These are phyloP conservation scores for Clostera curtula DNA, from an alignment of 2,888 invertebrate genomes.

Conservation along the genomic window DNA sequence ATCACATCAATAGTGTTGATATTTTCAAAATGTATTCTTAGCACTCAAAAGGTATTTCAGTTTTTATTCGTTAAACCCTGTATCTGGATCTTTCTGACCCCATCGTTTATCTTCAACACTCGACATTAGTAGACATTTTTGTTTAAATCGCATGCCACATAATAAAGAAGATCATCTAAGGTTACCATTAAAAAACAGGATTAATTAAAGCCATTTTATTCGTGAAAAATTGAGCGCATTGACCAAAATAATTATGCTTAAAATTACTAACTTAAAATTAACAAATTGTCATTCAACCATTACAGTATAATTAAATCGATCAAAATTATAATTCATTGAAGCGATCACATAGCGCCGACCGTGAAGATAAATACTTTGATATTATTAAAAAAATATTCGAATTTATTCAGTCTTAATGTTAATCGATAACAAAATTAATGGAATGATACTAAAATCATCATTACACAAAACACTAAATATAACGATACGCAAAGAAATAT, in stretches of 20 bases:
- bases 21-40: no score
- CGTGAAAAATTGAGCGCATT: conserved; percentile 69
- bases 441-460: conserved; percentile 20
- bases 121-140: no score
- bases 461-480: conserved; percentile 4
- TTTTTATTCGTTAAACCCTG: no score
- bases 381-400: conserved; percentile 23
- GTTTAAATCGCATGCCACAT: no score
- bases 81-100: no score
- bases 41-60: no score
- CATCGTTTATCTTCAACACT: no score
- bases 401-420: conserved; percentile 28
- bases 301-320: conserved; percentile 20
- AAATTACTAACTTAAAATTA: conserved; percentile 32
- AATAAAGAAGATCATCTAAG: no score
- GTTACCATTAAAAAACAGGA: conserved; percentile 16
- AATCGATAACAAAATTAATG: conserved; percentile 17
- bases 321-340: conserved; percentile 18
- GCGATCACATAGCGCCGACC: conserved; percentile 7
- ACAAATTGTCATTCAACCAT: conserved; percentile 11
- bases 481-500: background rate
- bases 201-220: conserved; percentile 60
- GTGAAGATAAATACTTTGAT: conserved; percentile 25
- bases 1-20: no score
- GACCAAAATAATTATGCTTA: conserved; percentile 43